Conservation (phyloP, 2,113 vertebrate species). For the Mirounga angustirostris region DNA sequence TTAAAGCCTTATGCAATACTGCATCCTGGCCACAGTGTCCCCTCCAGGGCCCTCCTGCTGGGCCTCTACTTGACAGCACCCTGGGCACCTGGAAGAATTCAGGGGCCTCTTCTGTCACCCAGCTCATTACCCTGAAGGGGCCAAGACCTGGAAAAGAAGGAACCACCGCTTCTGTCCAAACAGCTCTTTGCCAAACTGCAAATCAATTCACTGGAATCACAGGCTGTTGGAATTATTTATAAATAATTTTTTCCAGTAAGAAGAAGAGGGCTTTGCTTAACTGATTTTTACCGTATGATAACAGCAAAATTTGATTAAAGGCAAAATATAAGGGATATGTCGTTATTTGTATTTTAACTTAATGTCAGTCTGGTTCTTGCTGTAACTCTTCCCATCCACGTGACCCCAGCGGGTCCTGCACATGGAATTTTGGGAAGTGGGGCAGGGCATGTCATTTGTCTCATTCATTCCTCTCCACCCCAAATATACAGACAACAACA, state of each 20-base stretch:
- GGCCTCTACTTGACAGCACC: background rate
- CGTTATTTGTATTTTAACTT: background rate
- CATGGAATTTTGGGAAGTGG: background rate
- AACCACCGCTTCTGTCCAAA: background rate
- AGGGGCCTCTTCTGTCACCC: background rate
- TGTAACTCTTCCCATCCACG: background rate
- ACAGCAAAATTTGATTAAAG: background rate
- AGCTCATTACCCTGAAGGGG: background rate
- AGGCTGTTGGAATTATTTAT: background rate
- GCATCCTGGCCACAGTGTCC: background rate
- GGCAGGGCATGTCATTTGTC: background rate
- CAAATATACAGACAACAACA: background rate
- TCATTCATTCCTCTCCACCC: background rate
- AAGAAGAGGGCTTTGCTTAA: background rate
- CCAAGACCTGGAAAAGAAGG: background rate
- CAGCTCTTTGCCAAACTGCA: background rate
- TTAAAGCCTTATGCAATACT: background rate
- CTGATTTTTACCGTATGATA: background rate
- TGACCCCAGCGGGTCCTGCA: background rate
- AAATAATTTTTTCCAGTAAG: background rate
- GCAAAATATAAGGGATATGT: background rate
- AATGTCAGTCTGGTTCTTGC: background rate
- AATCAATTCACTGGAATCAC: conserved; percentile 18
- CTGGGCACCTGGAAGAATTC: background rate
- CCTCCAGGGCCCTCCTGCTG: background rate